phyloP scores from a whole-genome alignment of 2,888 invertebrate species.

The Heliconius hortense region DNA sequence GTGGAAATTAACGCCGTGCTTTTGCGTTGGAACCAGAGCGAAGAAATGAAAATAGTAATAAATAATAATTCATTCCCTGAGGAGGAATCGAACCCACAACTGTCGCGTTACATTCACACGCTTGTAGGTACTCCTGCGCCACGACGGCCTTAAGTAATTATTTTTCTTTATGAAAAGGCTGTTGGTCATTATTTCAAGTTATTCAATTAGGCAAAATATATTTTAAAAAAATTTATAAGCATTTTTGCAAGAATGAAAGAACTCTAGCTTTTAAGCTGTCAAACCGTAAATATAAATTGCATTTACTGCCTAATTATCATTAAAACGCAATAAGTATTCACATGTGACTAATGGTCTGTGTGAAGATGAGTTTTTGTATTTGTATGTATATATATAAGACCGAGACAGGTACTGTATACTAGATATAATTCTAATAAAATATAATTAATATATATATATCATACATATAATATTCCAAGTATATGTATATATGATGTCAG shows the following conservation, averaged over 20 bases:
- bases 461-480: not conserved
- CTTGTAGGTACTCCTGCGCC: too few relatives aligned
- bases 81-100: too few relatives aligned
- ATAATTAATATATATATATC: not conserved
- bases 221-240: conserved; percentile 1
- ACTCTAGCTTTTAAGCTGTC: not conserved
- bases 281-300: not conserved
- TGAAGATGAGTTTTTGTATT: not conserved
- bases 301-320: not conserved
- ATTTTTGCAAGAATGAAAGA: not conserved
- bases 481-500: too few relatives aligned
- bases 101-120: too few relatives aligned
- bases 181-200: not conserved
- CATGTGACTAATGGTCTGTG: conserved; percentile 8
- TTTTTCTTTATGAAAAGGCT: not conserved
- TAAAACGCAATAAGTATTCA: conserved; percentile 1
- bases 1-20: too few relatives aligned
- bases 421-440: not conserved
- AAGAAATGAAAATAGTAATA: too few relatives aligned
- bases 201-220: not conserved
- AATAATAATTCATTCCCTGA: too few relatives aligned
- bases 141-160: too few relatives aligned
- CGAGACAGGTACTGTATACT: not conserved
- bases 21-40: too few relatives aligned
- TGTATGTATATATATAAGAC: not conserved